A percentile compares a stretch with the other conserved stretches of the same genome.
These are phyloP conservation scores for Micromys minutus DNA, from an alignment of 2,113 vertebrate species.

Conservation along the genomic window DNA sequence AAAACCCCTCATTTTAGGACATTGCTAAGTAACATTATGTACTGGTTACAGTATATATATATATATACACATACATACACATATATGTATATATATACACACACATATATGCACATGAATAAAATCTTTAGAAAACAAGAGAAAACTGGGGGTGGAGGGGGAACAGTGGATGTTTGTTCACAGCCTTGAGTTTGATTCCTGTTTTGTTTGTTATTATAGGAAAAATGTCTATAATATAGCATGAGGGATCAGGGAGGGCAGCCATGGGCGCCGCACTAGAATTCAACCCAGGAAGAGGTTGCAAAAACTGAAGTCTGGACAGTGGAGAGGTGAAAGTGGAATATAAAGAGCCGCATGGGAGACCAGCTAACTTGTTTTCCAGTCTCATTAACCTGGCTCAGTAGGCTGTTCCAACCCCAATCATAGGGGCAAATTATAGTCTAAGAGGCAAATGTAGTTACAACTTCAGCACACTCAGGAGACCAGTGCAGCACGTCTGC, in stretches of 20 bases:
- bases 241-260: background rate
- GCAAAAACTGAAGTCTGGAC: conserved; percentile 51
- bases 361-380: conserved; percentile 15
- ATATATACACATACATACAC: background rate
- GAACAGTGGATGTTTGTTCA: conserved; percentile 68
- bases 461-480: conserved; percentile 14
- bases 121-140: conserved; percentile 62
- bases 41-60: background rate
- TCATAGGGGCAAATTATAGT: conserved; percentile 42
- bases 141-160: background rate
- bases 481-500: background rate
- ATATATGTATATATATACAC: background rate
- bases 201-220: conserved; percentile 49
- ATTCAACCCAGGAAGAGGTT: conserved; percentile 45
- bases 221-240: conserved; percentile 57
- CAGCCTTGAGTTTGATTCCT: conserved; percentile 70
- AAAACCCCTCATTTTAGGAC: conserved; percentile 52
- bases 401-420: conserved; percentile 46
- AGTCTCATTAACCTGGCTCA: conserved; percentile 63
- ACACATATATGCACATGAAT: background rate
- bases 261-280: conserved; percentile 66
- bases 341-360: background rate
- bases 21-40: conserved; percentile 19
- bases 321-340: background rate
- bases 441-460: background rate